Percentiles rank a stretch among this genome's conserved stretches.
Conservation (phyloP, 2,113 vertebrate species). For the Seriola quinqueradiata region DNA sequence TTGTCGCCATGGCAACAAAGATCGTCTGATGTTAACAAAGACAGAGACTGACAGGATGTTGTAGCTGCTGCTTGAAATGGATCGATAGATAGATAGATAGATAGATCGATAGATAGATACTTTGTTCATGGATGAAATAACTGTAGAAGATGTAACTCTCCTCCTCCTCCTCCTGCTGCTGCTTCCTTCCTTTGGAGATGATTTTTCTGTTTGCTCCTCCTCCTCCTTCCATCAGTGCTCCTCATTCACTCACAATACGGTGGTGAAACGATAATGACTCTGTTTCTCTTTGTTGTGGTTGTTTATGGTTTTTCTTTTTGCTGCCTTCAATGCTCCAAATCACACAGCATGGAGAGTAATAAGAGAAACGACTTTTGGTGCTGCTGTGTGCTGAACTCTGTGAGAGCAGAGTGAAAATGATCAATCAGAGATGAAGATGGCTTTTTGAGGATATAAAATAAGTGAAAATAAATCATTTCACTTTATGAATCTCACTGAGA, state of each 20-base stretch:
- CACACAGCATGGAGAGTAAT: conserved; percentile 19
- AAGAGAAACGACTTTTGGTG: neutral
- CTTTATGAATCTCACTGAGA: too few species aligned
- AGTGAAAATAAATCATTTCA: neutral
- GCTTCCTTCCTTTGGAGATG: conserved; percentile 35
- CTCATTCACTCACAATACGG: neutral
- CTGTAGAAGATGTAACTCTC: conserved; percentile 8
- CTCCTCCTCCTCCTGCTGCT: neutral
- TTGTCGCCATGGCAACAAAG: too few species aligned
- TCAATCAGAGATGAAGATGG: neutral
- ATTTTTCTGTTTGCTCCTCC: conserved; percentile 3
- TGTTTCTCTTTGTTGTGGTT: neutral
- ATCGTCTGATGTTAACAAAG: too few species aligned
- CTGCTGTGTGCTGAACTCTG: neutral
- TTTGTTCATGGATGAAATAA: conserved; percentile 42
- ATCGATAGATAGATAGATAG: too few species aligned
- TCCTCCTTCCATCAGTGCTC: neutral
- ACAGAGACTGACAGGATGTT: too few species aligned
- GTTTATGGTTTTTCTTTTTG: neutral
- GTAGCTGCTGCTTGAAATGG: neutral
- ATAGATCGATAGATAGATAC: conserved; percentile 4
- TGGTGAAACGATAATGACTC: conserved; percentile 17
- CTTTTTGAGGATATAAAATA: neutral
- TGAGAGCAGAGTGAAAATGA: too few species aligned
- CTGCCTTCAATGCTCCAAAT: conserved; percentile 27